Conservation (phyloP, 2,113 vertebrate species). For the Todiramphus saurophagus region DNA sequence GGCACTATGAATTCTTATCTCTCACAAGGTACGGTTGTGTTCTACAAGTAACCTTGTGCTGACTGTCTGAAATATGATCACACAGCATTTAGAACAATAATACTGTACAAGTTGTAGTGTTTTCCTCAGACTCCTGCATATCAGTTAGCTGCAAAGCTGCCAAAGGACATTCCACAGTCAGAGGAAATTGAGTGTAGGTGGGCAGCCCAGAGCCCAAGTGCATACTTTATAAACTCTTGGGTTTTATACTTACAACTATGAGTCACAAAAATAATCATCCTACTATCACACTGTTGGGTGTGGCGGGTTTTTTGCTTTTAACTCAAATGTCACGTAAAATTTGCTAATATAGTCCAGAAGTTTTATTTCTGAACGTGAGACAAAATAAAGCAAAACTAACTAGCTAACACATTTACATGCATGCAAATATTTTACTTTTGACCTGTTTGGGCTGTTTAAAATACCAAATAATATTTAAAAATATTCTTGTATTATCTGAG, state of each 20-base stretch:
- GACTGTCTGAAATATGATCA: slow-evolving; percentile 17
- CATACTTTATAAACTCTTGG: background rate
- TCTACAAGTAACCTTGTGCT: background rate
- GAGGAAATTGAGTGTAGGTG: slow-evolving; percentile 57
- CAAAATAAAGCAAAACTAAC: background rate
- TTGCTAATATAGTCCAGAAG: background rate
- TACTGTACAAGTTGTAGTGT: background rate
- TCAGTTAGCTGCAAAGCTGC: slow-evolving; percentile 15
- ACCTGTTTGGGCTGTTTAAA: background rate
- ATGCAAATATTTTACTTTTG: background rate
- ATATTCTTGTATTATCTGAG: background rate
- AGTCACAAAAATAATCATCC: slow-evolving; percentile 29
- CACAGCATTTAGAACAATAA: background rate
- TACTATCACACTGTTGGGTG: background rate
- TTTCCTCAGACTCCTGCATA: slow-evolving; percentile 10
- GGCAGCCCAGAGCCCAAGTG: slow-evolving; percentile 4
- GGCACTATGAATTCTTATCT: background rate
- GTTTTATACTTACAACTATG: background rate
- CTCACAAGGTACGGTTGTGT: background rate
- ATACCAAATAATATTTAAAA: background rate
- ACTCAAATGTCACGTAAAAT: background rate
- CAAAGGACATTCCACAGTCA: slow-evolving; percentile 57
- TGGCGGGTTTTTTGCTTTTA: background rate
- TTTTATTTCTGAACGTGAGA: background rate
- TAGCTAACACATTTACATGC: background rate